phyloP scores from a whole-genome alignment of 2,888 invertebrate species.

The Volucella inflata region DNA sequence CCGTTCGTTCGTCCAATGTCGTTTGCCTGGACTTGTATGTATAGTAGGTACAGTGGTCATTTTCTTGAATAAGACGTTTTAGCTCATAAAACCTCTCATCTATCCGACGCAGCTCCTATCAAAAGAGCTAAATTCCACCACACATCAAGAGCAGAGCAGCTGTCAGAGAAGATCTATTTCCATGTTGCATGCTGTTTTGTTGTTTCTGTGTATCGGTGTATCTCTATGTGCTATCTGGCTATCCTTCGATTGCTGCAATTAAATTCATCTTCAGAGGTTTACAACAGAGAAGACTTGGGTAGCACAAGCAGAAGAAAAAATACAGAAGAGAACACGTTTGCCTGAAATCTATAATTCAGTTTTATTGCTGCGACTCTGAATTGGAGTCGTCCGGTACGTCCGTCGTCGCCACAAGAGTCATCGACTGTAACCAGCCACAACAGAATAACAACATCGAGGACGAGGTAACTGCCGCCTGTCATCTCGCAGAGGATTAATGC shows the following conservation, averaged over 20 bases:
- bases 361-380: constrained; percentile 52
- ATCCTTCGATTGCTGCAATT: constrained; percentile 67
- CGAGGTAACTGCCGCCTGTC: constrained; percentile 67
- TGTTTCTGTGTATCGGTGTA: constrained; percentile 3
- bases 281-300: constrained; percentile 7
- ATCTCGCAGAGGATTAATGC: constrained; percentile 67
- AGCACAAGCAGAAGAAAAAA: constrained; percentile 2
- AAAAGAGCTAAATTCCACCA: constrained; percentile 61
- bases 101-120: constrained; percentile 31
- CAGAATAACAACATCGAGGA: constrained; percentile 12
- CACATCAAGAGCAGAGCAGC: constrained; percentile 61
- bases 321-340: constrained; percentile 38
- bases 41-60: constrained; percentile 36
- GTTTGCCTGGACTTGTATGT: too few relatives aligned
- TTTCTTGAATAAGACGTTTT: constrained; percentile 48
- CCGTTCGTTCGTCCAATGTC: too few relatives aligned
- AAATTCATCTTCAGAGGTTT: constrained; percentile 64
- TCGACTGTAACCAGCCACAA: neutral
- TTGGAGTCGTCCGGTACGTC: constrained; percentile 9
- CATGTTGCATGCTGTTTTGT: constrained; percentile 59
- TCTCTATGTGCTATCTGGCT: neutral
- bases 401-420: neutral
- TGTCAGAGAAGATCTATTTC: constrained; percentile 73
- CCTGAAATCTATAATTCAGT: constrained; percentile 63
- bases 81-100: constrained; percentile 2